These are phyloP conservation scores for Lytechinus variegatus DNA, from an alignment of 35 echinoderm and acorn worm species.

Conservation along the genomic window DNA sequence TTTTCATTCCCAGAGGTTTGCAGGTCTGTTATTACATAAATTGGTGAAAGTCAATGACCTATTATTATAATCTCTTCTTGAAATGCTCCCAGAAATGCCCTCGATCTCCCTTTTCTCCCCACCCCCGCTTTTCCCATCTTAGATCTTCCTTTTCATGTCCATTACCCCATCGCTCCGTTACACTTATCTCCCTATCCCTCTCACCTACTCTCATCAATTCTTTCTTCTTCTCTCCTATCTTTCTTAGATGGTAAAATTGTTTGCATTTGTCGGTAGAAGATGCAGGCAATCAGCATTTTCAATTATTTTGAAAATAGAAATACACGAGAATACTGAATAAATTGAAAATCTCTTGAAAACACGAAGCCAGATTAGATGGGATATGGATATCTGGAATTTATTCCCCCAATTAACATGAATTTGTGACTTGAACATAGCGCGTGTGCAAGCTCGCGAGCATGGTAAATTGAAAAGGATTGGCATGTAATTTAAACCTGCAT, in stretches of 20 bases:
- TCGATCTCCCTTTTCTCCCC: not conserved
- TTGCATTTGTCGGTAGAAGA: not conserved
- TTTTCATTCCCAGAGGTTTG: no score
- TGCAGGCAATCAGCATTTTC: not conserved
- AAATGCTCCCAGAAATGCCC: no score
- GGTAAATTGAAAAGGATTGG: not conserved
- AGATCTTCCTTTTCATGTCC: not conserved
- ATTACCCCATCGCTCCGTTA: not conserved
- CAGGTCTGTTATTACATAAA: no score
- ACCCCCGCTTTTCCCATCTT: not conserved
- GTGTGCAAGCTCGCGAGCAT: not conserved
- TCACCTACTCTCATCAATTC: no score
- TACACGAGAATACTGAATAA: not conserved
- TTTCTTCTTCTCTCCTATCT: not conserved
- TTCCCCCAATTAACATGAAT: not conserved
- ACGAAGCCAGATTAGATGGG: not conserved
- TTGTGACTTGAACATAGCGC: not conserved
- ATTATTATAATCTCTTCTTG: no score
- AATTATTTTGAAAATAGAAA: not conserved
- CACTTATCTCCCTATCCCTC: not conserved
- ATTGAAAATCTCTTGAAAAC: not conserved
- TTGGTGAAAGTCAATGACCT: no score
- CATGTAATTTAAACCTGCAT: not conserved
- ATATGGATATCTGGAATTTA: not conserved
- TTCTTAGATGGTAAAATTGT: not conserved